Conservation (phyloP, 2,797 vertebrate species). For the Sternarchorhynchus goeldii region DNA sequence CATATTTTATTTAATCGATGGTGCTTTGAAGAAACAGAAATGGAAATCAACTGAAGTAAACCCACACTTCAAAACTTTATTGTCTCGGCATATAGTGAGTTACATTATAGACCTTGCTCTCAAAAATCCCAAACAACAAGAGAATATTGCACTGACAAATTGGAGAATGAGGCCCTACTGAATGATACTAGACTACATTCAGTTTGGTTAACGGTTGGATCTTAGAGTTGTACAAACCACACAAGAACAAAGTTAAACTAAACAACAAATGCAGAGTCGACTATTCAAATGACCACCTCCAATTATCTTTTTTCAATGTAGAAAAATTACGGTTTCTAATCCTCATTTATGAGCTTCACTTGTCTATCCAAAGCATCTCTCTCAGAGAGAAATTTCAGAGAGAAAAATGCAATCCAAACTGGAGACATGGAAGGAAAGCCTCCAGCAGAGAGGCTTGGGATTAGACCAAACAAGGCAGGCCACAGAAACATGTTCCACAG, state of each 20-base stretch:
- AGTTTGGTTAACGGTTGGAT: no score
- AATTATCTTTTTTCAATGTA: no score
- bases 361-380: slow-evolving; percentile 32
- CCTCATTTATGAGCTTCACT: slow-evolving; percentile 31
- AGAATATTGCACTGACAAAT: not conserved
- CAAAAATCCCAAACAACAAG: not conserved
- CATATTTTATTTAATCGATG: not conserved
- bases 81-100: not conserved
- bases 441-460: slow-evolving; percentile 42
- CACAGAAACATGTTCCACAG: slow-evolving; percentile 51
- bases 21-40: not conserved
- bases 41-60: not conserved
- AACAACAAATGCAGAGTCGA: no score
- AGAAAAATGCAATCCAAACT: slow-evolving; percentile 27
- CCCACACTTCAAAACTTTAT: slow-evolving; percentile 10
- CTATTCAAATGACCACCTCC: no score
- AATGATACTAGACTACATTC: no score
- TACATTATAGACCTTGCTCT: not conserved
- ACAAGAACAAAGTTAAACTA: no score
- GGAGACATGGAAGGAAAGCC: slow-evolving; percentile 19
- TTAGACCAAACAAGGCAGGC: slow-evolving; percentile 50
- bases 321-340: slow-evolving; percentile 17
- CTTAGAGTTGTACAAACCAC: no score
- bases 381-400: slow-evolving; percentile 1
- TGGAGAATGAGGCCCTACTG: no score